Percentiles rank a stretch among this genome's conserved stretches.
These are phyloP conservation scores for Pseudopleuronectes americanus DNA, from an alignment of 2,797 vertebrate species.

Conservation along the genomic window DNA sequence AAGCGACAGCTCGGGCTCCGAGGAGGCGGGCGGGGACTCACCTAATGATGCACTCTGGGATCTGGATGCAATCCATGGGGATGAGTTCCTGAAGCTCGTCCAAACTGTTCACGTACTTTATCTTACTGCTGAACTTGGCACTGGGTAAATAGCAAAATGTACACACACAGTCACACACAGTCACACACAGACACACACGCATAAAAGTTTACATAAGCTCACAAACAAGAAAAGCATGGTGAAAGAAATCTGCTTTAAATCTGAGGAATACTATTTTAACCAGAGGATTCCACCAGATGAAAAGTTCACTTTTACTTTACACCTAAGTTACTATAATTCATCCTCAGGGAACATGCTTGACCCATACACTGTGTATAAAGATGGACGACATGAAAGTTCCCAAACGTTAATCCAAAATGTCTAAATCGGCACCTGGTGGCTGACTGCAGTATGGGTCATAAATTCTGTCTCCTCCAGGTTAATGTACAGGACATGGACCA, in stretches of 20 bases:
- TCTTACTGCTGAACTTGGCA: slow-evolving; percentile 98
- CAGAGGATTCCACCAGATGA: not conserved
- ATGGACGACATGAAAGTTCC: too few species aligned
- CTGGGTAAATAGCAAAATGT: slow-evolving; percentile 74
- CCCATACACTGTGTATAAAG: too few species aligned
- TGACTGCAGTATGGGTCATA: too few species aligned
- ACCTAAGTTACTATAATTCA: not conserved
- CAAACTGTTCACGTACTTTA: slow-evolving; percentile 91
- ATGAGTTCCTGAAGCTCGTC: slow-evolving; percentile 92
- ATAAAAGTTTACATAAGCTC: not conserved
- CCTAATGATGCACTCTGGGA: slow-evolving; percentile 96
- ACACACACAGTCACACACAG: not conserved
- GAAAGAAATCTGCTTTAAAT: not conserved
- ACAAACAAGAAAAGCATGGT: slow-evolving; percentile 2
- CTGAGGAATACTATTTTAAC: not conserved
- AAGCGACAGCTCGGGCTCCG: slow-evolving; percentile 8
- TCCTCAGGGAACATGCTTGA: not conserved
- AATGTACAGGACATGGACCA: too few species aligned
- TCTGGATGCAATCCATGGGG: slow-evolving; percentile 93
- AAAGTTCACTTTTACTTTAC: not conserved
- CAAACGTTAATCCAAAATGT: too few species aligned
- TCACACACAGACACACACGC: too few species aligned
- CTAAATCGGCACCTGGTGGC: too few species aligned
- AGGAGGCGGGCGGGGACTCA: slow-evolving; percentile 77
- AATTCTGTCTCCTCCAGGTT: too few species aligned